Evolutionary conservation across 2,888 invertebrate genomes (phyloP).

Genomic region (Chironomus riparius): DNA sequence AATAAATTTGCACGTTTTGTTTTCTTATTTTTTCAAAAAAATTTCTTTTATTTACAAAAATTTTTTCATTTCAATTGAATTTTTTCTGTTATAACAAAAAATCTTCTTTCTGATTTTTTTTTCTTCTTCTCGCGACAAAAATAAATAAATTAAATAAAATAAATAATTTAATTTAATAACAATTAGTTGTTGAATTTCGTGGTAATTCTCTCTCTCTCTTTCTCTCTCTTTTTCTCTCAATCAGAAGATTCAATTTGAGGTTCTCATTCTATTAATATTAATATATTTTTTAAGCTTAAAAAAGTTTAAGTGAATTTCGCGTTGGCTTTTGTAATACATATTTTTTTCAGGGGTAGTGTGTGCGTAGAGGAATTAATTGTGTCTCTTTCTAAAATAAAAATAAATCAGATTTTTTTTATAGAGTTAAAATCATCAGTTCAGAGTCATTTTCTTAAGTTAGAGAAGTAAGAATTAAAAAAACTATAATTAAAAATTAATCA

Average conservation of each 20-base stretch:
- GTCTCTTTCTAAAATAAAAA: background rate
- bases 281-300: background rate
- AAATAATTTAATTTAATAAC: conserved; percentile 27
- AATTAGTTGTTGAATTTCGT: background rate
- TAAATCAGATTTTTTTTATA: background rate
- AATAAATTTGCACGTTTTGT: background rate
- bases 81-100: conserved; percentile 2
- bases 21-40: background rate
- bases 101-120: background rate
- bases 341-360: background rate
- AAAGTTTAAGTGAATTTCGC: background rate
- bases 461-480: background rate
- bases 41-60: conserved; percentile 18
- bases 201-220: background rate
- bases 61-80: conserved; percentile 3
- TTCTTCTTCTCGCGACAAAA: background rate
- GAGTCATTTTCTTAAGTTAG: background rate
- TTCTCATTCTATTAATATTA: background rate
- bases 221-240: background rate
- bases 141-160: conserved; percentile 22
- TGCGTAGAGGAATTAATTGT: background rate
- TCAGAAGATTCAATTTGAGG: conserved; percentile 7
- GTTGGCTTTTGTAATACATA: too few species aligned
- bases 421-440: background rate
- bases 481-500: background rate